Evolutionary conservation across 2,888 invertebrate genomes (phyloP), one percentile per base, ranked within the genome.

Genomic region (Apotomis capreana): DNA sequence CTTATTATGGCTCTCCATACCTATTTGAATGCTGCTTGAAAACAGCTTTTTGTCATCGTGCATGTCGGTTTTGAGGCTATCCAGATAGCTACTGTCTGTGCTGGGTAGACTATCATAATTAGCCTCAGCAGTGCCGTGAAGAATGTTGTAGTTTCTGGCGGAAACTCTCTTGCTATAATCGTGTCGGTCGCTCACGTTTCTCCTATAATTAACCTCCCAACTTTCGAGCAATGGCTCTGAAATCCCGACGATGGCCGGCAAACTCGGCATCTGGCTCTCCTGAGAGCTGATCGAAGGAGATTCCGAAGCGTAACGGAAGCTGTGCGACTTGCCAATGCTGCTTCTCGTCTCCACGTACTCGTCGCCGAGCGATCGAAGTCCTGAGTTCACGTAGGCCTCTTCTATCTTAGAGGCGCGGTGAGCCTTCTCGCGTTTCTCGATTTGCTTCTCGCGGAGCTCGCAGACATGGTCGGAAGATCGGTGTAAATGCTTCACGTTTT

Each of bases 291-390:
- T 88, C 3, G 93, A 92, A 69, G 90, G 85, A 9, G 90, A 86
- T 78, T 94, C 94, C 49, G 94, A 94, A 75, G 94, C 93, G 82
- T 94, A 94, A 80, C 95, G 94, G 87, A 96, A 96, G 81, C 96
- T 96, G 76, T 96, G 95, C 3, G 96, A 95, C 84, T 96, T 96
- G 65, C 95, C 94, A 37, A 96, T 94, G 36, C 95, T 94, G 84
- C 94, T 95, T 76, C 94, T 90, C 46, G 92, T 86, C 80, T 90
- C 93, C 44, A 87, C 82, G 71, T 86, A 92, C 77, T 93, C 92
- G 55, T 92, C 92, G 37, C 91, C 92, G n/a, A 92, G 82, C 71
- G 92, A 91, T 77, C 90, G 85, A 70, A 89, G 75, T 8, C 88
- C 90, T 5, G 90, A 88, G 52, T 84, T 84, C 4, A 85, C 84